A percentile compares a stretch with the other conserved stretches of the same genome.
phyloP scores from a whole-genome alignment of 2,797 vertebrate genomes.

The Eospalax fontanierii region DNA sequence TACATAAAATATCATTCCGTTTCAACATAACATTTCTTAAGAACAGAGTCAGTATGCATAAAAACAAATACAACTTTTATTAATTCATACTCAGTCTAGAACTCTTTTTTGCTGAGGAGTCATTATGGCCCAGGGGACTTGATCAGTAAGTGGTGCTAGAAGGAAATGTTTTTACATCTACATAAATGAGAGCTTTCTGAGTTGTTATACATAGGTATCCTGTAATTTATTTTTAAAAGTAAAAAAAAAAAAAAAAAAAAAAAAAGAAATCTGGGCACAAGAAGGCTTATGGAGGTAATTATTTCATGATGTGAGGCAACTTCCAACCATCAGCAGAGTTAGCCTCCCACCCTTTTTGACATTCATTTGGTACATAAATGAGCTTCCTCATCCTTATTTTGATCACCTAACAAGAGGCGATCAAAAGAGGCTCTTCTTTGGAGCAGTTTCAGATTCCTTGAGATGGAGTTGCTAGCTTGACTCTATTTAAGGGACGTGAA shows the following conservation, averaged over 20 bases:
- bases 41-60: conserved; percentile 3
- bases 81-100: background rate
- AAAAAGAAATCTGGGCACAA: background rate
- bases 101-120: conserved; percentile 38
- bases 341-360: background rate
- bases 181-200: conserved; percentile 19
- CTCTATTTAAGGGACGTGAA: background rate
- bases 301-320: background rate
- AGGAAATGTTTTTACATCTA: conserved; percentile 61
- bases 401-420: background rate
- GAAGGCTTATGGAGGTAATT: background rate
- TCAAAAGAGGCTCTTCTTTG: background rate
- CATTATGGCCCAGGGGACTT: background rate
- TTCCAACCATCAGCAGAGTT: background rate
- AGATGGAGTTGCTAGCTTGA: background rate
- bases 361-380: background rate
- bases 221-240: background rate
- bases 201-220: background rate
- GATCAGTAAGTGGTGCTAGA: background rate
- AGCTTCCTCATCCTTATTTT: background rate
- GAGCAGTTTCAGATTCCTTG: background rate
- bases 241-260: background rate
- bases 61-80: conserved; percentile 65
- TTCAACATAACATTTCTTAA: conserved; percentile 69
- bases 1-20: conserved; percentile 35